Evolutionary conservation across 2,888 invertebrate genomes (phyloP).

Genomic region (Cheiracanthium punctorium): DNA sequence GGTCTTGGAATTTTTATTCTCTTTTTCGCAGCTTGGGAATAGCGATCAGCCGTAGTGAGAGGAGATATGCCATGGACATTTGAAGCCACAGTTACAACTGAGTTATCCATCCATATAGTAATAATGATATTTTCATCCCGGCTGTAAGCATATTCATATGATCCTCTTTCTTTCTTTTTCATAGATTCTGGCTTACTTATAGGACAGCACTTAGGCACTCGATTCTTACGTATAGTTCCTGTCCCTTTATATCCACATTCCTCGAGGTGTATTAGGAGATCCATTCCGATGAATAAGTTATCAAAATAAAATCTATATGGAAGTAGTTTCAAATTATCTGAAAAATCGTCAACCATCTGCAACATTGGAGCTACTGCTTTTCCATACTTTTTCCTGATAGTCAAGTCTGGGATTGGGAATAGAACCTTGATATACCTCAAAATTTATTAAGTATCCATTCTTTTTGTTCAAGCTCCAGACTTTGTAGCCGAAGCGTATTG

Average conservation of each 20-base stretch:
- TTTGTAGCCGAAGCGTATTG: slow-evolving; percentile 74
- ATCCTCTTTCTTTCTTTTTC: background rate
- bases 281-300: no score
- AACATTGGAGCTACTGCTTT: slow-evolving; percentile 5
- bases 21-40: background rate
- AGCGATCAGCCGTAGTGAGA: background rate
- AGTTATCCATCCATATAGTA: background rate
- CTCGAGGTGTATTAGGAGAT: no score
- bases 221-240: background rate
- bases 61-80: background rate
- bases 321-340: background rate
- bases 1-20: background rate
- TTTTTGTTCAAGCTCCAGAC: slow-evolving; percentile 72
- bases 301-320: slow-evolving; percentile 13
- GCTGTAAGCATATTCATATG: background rate
- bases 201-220: background rate
- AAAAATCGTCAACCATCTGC: background rate
- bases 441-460: slow-evolving; percentile 14
- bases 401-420: background rate
- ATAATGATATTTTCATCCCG: background rate
- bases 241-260: background rate
- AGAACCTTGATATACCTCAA: slow-evolving; percentile 14
- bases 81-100: background rate
- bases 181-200: background rate
- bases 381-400: background rate